These are phyloP conservation scores for Thunnus maccoyii DNA, from an alignment of 2,113 vertebrate species.

Conservation along the genomic window DNA sequence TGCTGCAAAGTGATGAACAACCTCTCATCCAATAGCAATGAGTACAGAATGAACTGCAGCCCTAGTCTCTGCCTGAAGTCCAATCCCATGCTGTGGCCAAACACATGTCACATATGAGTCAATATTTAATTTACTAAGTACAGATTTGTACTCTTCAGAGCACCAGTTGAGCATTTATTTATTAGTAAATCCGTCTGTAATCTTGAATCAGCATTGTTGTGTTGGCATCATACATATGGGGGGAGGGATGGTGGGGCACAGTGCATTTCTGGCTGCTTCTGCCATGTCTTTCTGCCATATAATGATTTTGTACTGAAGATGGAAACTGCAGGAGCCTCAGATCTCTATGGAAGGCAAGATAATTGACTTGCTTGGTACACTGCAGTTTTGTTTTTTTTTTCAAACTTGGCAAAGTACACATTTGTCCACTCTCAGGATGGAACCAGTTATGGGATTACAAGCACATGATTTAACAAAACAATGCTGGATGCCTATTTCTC, in stretches of 20 bases:
- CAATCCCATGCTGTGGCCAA: constrained; percentile 25
- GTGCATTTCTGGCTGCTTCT: constrained; percentile 22
- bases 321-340: constrained; percentile 44
- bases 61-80: neutral
- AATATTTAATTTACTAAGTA: constrained; percentile 77
- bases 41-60: constrained; percentile 52
- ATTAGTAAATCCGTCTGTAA: constrained; percentile 43
- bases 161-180: constrained; percentile 45
- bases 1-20: constrained; percentile 48
- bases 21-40: constrained; percentile 29
- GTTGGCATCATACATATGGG: constrained; percentile 22
- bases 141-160: constrained; percentile 55
- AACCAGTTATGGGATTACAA: constrained; percentile 54
- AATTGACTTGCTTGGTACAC: constrained; percentile 49
- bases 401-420: constrained; percentile 31
- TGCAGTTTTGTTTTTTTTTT: constrained; percentile 5
- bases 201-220: constrained; percentile 54
- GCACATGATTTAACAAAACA: constrained; percentile 55
- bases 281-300: constrained; percentile 23
- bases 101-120: constrained; percentile 60
- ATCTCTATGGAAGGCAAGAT: constrained; percentile 55
- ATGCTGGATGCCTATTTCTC: constrained; percentile 32
- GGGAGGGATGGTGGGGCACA: neutral
- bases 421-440: constrained; percentile 47
- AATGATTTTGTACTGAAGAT: constrained; percentile 49